Conservation (phyloP, 1,140 invertebrate species). For the Atta colombica region DNA sequence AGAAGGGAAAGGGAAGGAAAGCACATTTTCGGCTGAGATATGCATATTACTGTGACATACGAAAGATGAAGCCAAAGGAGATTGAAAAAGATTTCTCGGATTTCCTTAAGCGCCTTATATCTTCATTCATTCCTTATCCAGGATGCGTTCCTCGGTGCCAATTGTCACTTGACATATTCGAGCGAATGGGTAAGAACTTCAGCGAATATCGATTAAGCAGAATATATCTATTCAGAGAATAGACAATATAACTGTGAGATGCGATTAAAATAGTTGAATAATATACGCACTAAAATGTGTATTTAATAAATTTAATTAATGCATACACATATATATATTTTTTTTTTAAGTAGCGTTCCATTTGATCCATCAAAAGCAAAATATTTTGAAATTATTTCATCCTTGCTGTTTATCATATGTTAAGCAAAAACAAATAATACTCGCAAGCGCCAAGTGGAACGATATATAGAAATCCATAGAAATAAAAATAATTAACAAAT, state of each 20-base stretch:
- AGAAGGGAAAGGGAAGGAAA: background rate
- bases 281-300: background rate
- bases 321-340: background rate
- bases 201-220: background rate
- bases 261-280: background rate
- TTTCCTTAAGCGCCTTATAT: slow-evolving; percentile 70
- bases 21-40: slow-evolving; percentile 59
- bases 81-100: slow-evolving; percentile 59
- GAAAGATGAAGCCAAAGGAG: slow-evolving; percentile 62
- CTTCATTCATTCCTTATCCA: slow-evolving; percentile 45
- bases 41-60: slow-evolving; percentile 30
- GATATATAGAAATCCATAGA: too few species aligned
- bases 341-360: too few species aligned
- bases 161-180: slow-evolving; percentile 46
- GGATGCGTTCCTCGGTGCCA: slow-evolving; percentile 19
- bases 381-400: too few species aligned
- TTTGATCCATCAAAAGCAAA: too few species aligned
- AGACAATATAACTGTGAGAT: background rate
- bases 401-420: too few species aligned
- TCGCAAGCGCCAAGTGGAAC: too few species aligned
- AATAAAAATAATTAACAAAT: too few species aligned
- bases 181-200: background rate
- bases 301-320: background rate
- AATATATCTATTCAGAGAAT: background rate
- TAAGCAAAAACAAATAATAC: too few species aligned